Percentiles rank a stretch among this genome's conserved stretches.
Conservation (phyloP, 2,113 vertebrate species). For the Menidia beryllina region DNA sequence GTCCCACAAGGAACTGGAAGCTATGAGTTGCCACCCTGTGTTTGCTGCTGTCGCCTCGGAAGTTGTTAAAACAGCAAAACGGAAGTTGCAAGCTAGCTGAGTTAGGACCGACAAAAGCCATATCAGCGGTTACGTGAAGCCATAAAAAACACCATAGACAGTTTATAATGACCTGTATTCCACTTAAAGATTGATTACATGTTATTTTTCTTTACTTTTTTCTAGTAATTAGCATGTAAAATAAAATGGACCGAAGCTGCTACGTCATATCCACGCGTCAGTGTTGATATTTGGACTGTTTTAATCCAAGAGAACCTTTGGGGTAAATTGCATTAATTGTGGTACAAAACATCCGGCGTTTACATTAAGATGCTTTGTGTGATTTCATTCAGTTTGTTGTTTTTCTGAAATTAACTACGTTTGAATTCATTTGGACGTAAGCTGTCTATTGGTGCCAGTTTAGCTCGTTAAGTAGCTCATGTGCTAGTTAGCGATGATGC, state of each 20-base stretch:
- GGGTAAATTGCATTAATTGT: slow-evolving; percentile 11
- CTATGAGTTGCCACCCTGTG: slow-evolving; percentile 50
- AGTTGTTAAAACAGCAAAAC: slow-evolving; percentile 38
- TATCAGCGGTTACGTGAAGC: background rate
- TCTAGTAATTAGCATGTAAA: no score
- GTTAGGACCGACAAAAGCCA: background rate
- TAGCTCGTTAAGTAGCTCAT: slow-evolving; percentile 11
- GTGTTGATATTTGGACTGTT: slow-evolving; percentile 42
- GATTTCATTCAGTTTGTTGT: background rate
- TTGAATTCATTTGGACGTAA: background rate
- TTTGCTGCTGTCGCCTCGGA: slow-evolving; percentile 51
- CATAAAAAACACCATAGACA: background rate
- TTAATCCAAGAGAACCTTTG: slow-evolving; percentile 13
- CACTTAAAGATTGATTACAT: accelerated
- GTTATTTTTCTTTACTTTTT: background rate
- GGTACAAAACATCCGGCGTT: background rate
- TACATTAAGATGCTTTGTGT: background rate
- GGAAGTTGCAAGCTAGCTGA: slow-evolving; percentile 52
- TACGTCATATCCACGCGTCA: slow-evolving; percentile 70
- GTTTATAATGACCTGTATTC: background rate
- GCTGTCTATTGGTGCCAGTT: background rate
- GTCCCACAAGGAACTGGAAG: slow-evolving; percentile 22
- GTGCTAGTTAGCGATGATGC: background rate
- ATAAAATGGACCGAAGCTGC: accelerated
- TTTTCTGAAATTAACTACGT: background rate